Evolutionary conservation across 2,888 invertebrate genomes (phyloP).

Genomic region (Apotomis capreana): DNA sequence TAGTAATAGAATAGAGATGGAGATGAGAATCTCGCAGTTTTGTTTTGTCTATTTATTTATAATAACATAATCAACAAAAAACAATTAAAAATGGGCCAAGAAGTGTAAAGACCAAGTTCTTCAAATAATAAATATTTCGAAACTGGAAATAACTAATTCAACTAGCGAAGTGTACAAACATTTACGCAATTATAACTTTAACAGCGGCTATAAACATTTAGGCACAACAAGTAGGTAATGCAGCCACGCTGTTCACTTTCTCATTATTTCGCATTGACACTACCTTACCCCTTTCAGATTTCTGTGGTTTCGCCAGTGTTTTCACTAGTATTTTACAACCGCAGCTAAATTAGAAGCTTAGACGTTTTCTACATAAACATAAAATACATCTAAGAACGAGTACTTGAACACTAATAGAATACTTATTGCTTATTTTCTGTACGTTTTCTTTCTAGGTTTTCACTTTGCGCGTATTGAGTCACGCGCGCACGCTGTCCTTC

Average conservation of each 20-base stretch:
- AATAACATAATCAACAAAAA: neutral
- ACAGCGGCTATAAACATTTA: constrained; percentile 21
- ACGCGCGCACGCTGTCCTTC: neutral
- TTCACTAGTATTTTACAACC: constrained; percentile 33
- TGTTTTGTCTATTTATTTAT: too few relatives aligned
- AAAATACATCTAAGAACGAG: neutral
- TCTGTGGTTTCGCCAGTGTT: constrained; percentile 34
- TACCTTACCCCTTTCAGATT: constrained; percentile 25
- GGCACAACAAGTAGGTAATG: constrained; percentile 8
- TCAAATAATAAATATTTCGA: constrained; percentile 9
- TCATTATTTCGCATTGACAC: constrained; percentile 11
- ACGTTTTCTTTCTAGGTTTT: neutral
- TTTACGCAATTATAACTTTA: constrained; percentile 20
- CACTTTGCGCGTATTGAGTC: neutral
- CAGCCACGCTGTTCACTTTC: constrained; percentile 32
- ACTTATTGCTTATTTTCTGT: neutral
- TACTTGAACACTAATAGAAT: neutral
- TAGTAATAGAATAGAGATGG: too few relatives aligned
- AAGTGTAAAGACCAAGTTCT: constrained; percentile 29
- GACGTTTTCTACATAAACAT: constrained; percentile 16
- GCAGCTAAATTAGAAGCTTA: constrained; percentile 21
- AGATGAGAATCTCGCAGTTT: too few relatives aligned
- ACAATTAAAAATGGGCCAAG: neutral
- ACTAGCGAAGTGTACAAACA: neutral
- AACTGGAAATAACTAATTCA: constrained; percentile 8